Evolutionary conservation across 2,888 invertebrate genomes (phyloP).

Genomic region (Camptogramma bilineatum): DNA sequence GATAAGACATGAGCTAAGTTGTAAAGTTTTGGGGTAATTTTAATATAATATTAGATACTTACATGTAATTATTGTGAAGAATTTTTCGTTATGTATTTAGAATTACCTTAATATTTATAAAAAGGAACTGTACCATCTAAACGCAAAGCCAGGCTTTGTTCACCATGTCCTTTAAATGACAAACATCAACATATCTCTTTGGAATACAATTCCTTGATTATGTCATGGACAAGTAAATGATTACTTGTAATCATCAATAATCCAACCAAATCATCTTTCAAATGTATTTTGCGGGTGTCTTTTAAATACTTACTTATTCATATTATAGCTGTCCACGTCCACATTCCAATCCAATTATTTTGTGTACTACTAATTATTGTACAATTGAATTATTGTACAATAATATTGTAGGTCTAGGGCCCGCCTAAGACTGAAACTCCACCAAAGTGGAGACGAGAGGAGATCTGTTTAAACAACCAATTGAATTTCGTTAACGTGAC

Average conservation of each 20-base stretch:
- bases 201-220: constrained; percentile 17
- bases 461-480: no score
- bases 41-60: constrained; percentile 24
- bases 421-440: no score
- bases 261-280: background rate
- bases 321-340: no score
- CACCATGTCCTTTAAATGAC: background rate
- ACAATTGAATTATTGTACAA: no score
- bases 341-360: no score
- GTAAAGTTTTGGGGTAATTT: constrained; percentile 33
- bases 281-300: no score
- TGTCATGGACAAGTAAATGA: constrained; percentile 3
- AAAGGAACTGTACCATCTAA: constrained; percentile 27
- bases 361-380: no score
- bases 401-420: no score
- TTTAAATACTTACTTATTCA: no score
- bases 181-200: background rate
- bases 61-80: constrained; percentile 11
- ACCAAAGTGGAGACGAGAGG: no score
- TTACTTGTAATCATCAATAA: background rate
- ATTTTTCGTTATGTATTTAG: constrained; percentile 17
- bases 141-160: constrained; percentile 18
- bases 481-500: no score
- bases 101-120: constrained; percentile 29
- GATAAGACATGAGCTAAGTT: constrained; percentile 34